Base-by-base conservation (phyloP, 2,888 invertebrate genomes). In the Fabriciana adippe region DNA sequence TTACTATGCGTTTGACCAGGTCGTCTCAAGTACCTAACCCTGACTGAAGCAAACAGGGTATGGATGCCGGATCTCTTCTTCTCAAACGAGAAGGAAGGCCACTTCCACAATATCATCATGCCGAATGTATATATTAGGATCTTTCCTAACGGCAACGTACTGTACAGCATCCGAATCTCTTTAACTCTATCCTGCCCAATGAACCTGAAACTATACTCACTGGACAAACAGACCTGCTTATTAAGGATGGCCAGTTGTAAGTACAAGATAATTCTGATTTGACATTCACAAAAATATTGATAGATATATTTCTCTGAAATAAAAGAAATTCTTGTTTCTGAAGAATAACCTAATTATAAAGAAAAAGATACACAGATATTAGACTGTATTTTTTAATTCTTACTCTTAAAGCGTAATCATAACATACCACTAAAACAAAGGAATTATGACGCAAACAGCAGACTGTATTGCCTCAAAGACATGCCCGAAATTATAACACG, bases 41-140 rank as follows among this genome's bases (percentile, higher is more conserved):
- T 98, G 83, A 97, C 98, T 66, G 98, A 99, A 90, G 97, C 98
- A 66, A 97, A 97, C 91, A 95, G 97, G 78, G 97, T 99, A 68
- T 99, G 99, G 99, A 98, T 99, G 96, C 99, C 99, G 48, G 99
- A 99, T 93, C 93, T 99, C 77, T 99, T 99, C 94, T 99, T 99
- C 93, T 97, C 98, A 67, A 99, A 99, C 85, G 99, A 99, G 93
- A 99, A 99, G 89, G 97, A 98, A 85, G 99, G 99, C 65, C 98
- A 98, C 87, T 97, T 99, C 87, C 98, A 99, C 93, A 97, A 98
- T 88, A 98, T 99, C 90, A 98, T 98, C 88, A 98, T 98, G 97
- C 98, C 98, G 72, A 99, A 99, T 89, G 97, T 99, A 76, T 98
- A 99, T 94, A 97, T 99, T 86, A 94, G 99, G 77, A 98, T 99